Conservation (phyloP, 1,140 invertebrate genomes). For the Rhagoletis zephyria region DNA sequence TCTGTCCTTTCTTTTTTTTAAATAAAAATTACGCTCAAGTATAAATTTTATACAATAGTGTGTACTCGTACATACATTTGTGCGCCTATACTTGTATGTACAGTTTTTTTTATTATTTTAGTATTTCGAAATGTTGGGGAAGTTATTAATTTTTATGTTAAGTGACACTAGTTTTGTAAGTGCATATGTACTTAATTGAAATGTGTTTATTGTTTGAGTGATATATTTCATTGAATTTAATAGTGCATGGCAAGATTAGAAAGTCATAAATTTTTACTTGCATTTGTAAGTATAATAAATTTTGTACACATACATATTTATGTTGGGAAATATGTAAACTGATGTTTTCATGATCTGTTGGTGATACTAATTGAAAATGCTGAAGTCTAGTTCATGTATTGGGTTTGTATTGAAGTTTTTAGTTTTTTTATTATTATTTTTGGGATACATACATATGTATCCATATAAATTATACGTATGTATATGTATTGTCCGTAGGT, state of each 20-base stretch:
- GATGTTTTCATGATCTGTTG: not conserved
- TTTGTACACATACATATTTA: too few relatives aligned
- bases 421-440: too few relatives aligned
- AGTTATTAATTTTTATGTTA: not conserved
- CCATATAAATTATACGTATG: too few relatives aligned
- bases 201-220: not conserved
- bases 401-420: too few relatives aligned
- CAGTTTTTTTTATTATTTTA: too few relatives aligned
- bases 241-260: not conserved
- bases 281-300: too few relatives aligned
- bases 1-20: too few relatives aligned
- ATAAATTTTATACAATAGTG: not conserved
- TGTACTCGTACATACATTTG: not conserved
- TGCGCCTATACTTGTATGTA: too few relatives aligned
- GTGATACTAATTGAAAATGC: too few relatives aligned
- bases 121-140: not conserved
- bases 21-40: not conserved
- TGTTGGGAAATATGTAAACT: not conserved
- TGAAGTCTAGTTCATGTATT: too few relatives aligned
- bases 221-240: not conserved
- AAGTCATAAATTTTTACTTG: not conserved
- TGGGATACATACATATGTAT: too few relatives aligned
- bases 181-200: not conserved
- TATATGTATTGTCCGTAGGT: too few relatives aligned
- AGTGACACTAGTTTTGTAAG: not conserved